Evolutionary conservation across 2,888 invertebrate species (phyloP).

Genomic region (Leptinotarsa peninsularis): DNA sequence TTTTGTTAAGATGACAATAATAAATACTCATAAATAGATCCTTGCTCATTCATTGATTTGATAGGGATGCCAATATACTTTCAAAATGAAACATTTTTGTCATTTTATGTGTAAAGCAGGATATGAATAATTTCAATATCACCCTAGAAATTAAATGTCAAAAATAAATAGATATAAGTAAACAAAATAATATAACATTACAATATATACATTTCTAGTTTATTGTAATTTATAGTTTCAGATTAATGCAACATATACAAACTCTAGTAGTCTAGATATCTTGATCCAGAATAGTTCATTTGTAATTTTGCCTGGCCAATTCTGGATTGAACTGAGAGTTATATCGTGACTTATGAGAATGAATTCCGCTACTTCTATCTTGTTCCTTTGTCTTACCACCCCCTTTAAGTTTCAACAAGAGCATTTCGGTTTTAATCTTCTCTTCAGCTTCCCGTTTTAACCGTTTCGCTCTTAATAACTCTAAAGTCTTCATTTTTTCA

Average conservation of each 20-base stretch:
- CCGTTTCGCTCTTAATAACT: conserved; percentile 81
- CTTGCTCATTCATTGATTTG: too few species aligned
- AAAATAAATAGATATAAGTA: too few species aligned
- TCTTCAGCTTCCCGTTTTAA: conserved; percentile 86
- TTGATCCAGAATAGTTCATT: not conserved
- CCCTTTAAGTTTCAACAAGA: conserved; percentile 79
- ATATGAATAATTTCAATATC: too few species aligned
- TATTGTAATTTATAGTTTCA: not conserved
- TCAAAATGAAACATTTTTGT: too few species aligned
- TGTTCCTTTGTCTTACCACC: conserved; percentile 56
- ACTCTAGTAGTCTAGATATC: not conserved
- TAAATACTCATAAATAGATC: too few species aligned
- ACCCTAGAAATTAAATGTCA: too few species aligned
- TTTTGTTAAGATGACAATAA: too few species aligned
- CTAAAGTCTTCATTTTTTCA: conserved; percentile 68
- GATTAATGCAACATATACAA: too few species aligned
- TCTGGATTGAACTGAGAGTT: conserved; percentile 97
- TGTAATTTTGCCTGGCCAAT: conserved; percentile 82
- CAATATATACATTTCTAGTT: not conserved
- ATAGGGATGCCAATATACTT: too few species aligned
- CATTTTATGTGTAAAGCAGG: too few species aligned
- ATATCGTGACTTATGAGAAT: conserved; percentile 74
- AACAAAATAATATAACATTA: not conserved
- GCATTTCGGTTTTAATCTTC: conserved; percentile 75
- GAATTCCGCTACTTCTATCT: conserved; percentile 50